Percentiles rank a stretch among this genome's conserved stretches.
Conservation (phyloP, 2,113 vertebrate genomes). For the Xenopus tropicalis region DNA sequence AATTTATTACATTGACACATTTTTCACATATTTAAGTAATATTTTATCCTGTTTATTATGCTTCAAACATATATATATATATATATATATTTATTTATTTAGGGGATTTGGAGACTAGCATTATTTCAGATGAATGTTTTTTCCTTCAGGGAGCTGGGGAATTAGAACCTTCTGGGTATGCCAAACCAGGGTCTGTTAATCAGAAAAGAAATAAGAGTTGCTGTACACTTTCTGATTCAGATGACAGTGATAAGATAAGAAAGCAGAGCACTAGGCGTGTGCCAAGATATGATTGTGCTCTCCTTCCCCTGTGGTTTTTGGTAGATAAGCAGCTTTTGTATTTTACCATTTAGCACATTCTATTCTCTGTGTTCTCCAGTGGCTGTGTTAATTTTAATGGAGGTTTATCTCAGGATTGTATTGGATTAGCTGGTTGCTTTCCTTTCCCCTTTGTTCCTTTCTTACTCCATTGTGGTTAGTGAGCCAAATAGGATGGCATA, state of each 20-base stretch:
- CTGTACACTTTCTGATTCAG: constrained; percentile 22
- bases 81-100: no score
- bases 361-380: constrained; percentile 39
- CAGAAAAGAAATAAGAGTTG: constrained; percentile 33
- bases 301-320: constrained; percentile 49
- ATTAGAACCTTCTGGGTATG: constrained; percentile 8
- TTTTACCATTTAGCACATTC: constrained; percentile 52
- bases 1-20: no score
- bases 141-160: constrained; percentile 3
- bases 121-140: no score
- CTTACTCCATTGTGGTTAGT: constrained; percentile 15
- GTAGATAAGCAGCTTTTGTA: constrained; percentile 52
- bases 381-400: constrained; percentile 47
- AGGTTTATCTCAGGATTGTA: constrained; percentile 39
- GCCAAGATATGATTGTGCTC: constrained; percentile 50
- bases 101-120: no score
- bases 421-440: constrained; percentile 38
- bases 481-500: constrained; percentile 13
- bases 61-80: no score
- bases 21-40: no score
- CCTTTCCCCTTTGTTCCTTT: constrained; percentile 23
- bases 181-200: constrained; percentile 34
- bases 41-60: no score
- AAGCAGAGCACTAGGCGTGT: constrained; percentile 35
- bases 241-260: constrained; percentile 43